Evolutionary conservation across 2,113 vertebrate genomes (phyloP).

Genomic region (Forbesichthys agassizii): DNA sequence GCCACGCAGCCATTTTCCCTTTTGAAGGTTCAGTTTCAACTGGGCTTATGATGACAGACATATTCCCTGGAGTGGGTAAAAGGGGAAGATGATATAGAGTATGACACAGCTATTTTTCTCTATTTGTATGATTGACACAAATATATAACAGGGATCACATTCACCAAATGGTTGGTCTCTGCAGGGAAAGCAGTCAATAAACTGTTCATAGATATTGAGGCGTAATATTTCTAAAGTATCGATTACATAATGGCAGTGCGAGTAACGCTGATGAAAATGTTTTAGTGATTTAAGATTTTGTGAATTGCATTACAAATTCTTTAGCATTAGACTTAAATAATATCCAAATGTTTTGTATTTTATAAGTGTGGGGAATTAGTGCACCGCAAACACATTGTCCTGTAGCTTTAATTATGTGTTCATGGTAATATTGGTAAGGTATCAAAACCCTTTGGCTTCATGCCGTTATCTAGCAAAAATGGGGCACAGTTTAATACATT

Average conservation of each 20-base stretch:
- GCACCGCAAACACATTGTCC: too few relatives aligned
- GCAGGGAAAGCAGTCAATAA: too few relatives aligned
- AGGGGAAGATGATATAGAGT: constrained; percentile 1
- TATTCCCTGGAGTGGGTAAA: constrained; percentile 22
- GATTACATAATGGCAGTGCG: not conserved
- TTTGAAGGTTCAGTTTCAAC: constrained; percentile 18
- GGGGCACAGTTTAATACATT: constrained; percentile 10
- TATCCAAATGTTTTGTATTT: too few relatives aligned
- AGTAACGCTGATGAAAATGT: not conserved
- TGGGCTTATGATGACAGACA: constrained; percentile 5
- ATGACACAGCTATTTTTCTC: constrained; percentile 1
- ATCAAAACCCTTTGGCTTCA: too few relatives aligned
- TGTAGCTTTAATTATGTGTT: too few relatives aligned
- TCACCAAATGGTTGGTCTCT: constrained; percentile 4
- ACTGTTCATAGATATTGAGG: too few relatives aligned
- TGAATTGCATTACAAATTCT: too few relatives aligned
- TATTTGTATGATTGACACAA: not conserved
- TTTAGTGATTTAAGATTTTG: not conserved
- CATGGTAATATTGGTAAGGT: too few relatives aligned
- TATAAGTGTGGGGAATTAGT: too few relatives aligned
- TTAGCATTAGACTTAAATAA: too few relatives aligned
- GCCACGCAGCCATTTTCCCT: not conserved
- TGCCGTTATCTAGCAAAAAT: too few relatives aligned
- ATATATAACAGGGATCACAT: not conserved
- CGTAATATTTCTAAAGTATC: too few relatives aligned